Percentiles rank a stretch among this genome's conserved stretches.
Evolutionary conservation across 1,140 invertebrate species (phyloP).

Genomic region (Pseudomyrmex flavicornis): DNA sequence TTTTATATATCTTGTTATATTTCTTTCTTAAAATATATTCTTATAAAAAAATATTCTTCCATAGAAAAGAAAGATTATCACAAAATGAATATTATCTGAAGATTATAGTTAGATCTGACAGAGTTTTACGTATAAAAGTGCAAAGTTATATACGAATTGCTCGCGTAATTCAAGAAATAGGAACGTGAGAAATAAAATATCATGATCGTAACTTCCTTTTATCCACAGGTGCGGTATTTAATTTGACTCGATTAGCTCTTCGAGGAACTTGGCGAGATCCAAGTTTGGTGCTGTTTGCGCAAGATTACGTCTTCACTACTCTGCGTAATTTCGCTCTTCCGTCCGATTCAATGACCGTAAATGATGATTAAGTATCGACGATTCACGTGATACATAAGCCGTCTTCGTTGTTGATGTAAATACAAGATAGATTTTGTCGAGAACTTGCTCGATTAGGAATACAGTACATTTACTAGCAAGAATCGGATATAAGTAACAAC

Average conservation of each 20-base stretch:
- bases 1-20: neutral
- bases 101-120: neutral
- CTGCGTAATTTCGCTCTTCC: slow-evolving; percentile 57
- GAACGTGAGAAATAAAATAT: slow-evolving; percentile 53
- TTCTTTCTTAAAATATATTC: neutral
- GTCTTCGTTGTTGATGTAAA: slow-evolving; percentile 52
- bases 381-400: slow-evolving; percentile 48
- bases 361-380: slow-evolving; percentile 60
- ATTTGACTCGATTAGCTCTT: slow-evolving; percentile 46
- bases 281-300: slow-evolving; percentile 59
- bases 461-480: neutral
- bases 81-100: neutral
- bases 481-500: slow-evolving; percentile 2
- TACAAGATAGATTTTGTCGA: slow-evolving; percentile 44
- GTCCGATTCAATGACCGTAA: slow-evolving; percentile 49
- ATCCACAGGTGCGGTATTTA: slow-evolving; percentile 45
- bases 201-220: slow-evolving; percentile 3
- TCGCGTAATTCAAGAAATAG: slow-evolving; percentile 42
- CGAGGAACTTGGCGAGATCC: slow-evolving; percentile 31
- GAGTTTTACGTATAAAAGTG: slow-evolving; percentile 20
- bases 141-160: slow-evolving; percentile 31
- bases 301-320: slow-evolving; percentile 45
- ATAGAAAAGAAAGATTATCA: neutral
- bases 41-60: neutral
- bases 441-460: slow-evolving; percentile 40